Evolutionary conservation across 2,113 vertebrate species (phyloP).

Genomic region (Saguinus midas): DNA sequence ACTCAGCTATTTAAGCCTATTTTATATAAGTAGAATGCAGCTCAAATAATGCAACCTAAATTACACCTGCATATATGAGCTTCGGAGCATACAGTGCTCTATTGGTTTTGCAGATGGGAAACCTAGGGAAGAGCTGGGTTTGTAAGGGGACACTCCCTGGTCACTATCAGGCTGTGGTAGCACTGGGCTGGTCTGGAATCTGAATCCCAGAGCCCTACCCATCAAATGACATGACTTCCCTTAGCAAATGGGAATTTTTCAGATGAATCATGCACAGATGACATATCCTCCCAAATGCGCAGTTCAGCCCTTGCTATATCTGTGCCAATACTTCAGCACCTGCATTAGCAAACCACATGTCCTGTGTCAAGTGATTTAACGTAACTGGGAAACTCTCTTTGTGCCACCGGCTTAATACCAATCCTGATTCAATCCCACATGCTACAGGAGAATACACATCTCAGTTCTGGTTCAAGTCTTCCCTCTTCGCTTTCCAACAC

Average conservation of each 20-base stretch:
- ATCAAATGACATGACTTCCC: background rate
- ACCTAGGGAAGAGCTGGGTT: background rate
- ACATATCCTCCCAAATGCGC: background rate
- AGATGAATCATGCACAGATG: background rate
- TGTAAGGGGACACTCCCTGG: fast-evolving
- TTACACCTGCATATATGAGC: fast-evolving
- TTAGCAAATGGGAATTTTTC: background rate
- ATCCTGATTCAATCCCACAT: fast-evolving
- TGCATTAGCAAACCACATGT: fast-evolving
- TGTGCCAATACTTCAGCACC: background rate
- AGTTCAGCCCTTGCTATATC: fast-evolving
- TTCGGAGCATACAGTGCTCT: background rate
- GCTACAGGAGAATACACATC: fast-evolving
- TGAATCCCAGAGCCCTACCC: background rate
- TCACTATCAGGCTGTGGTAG: background rate
- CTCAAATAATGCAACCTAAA: background rate
- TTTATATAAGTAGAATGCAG: background rate
- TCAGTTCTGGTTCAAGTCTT: background rate
- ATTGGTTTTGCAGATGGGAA: background rate
- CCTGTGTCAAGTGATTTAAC: background rate
- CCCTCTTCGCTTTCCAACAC: background rate
- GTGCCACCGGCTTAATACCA: background rate
- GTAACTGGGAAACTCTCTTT: background rate
- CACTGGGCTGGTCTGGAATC: fast-evolving
- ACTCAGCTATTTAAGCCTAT: background rate